Base-by-base conservation (phyloP, 2,797 vertebrate genomes). In the Sphenodon punctatus region DNA sequence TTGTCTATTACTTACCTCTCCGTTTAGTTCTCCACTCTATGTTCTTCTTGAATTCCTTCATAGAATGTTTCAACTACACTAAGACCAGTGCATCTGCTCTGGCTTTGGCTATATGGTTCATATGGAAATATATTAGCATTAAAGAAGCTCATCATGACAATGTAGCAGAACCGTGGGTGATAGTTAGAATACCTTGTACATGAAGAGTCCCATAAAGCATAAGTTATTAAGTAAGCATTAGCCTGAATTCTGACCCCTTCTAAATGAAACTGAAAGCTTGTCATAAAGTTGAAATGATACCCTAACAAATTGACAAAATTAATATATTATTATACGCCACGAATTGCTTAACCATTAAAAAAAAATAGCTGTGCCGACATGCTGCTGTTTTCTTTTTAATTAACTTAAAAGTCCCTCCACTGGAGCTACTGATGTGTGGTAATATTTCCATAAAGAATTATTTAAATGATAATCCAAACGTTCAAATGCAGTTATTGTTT, bases 241-340 rank as follows among this genome's bases (percentile, higher is more conserved):
- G 87, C 84, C 89, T 71, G 78, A 87, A 88, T 84, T 64, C 64
- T 58, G 4, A 92, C 77, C 90, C 68, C 75, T 82, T 86, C 84
- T 96, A 96, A 96, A 92, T 91, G 92, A 92, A 95, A 38, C 38
- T 95, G 95, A 96, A 95, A 90, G 94, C 93, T 90, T 97, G 94
- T 96, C 96, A 96, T 88, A 85, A 93, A 95, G 61, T 95, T 93
- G 86, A 93, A 95, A 93, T 92, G 79, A 94, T 96, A 95, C 84
- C 87, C 83, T 88, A 67, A 84, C 66, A 95, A 96, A 97, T 95
- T 96, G 95, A 85, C 84, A 95, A 96, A 96, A 97, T 96, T 95
- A 96, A 94, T 95, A 92, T 64, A 91, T 86, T 93, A 91, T 92
- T 90, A 84, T 90, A 90, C 89, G 93, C 93, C 93, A 95, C 91